Evolutionary conservation across 1,140 invertebrate genomes (phyloP).

Genomic region (Doryteuthis pealeii): DNA sequence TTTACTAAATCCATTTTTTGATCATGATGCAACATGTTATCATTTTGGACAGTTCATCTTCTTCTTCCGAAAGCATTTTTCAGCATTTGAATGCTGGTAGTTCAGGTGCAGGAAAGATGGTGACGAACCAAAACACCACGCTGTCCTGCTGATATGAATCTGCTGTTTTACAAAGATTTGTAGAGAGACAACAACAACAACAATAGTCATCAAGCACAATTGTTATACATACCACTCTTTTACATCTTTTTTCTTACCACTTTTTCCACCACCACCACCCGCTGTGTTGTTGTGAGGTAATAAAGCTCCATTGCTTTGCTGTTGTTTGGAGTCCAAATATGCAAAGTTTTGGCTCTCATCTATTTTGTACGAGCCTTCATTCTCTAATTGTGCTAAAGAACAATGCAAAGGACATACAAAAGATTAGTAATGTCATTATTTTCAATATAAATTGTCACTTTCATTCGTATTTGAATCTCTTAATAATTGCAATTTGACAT

Average conservation of each 20-base stretch:
- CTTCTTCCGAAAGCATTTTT: too few species aligned
- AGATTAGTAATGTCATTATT: too few species aligned
- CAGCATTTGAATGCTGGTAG: too few species aligned
- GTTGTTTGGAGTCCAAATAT: slow-evolving; percentile 49
- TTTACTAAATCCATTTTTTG: too few species aligned
- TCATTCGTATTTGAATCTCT: too few species aligned
- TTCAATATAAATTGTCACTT: too few species aligned
- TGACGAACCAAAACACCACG: background rate
- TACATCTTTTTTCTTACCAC: slow-evolving; percentile 82
- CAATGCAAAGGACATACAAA: too few species aligned
- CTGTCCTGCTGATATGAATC: background rate
- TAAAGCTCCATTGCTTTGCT: slow-evolving; percentile 55
- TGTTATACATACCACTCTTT: slow-evolving; percentile 91
- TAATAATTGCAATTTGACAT: too few species aligned
- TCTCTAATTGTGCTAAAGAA: slow-evolving; percentile 83
- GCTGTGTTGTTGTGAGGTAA: slow-evolving; percentile 38
- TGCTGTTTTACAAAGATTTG: background rate
- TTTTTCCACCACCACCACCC: slow-evolving; percentile 64
- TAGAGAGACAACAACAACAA: slow-evolving; percentile 5
- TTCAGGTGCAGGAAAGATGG: too few species aligned
- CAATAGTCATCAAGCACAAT: background rate
- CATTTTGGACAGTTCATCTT: too few species aligned
- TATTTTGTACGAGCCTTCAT: slow-evolving; percentile 85
- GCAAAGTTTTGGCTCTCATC: slow-evolving; percentile 72
- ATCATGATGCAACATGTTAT: too few species aligned